Base-by-base conservation (phyloP, 92 coral and sea anemone species). In the Bergia sp. region DNA sequence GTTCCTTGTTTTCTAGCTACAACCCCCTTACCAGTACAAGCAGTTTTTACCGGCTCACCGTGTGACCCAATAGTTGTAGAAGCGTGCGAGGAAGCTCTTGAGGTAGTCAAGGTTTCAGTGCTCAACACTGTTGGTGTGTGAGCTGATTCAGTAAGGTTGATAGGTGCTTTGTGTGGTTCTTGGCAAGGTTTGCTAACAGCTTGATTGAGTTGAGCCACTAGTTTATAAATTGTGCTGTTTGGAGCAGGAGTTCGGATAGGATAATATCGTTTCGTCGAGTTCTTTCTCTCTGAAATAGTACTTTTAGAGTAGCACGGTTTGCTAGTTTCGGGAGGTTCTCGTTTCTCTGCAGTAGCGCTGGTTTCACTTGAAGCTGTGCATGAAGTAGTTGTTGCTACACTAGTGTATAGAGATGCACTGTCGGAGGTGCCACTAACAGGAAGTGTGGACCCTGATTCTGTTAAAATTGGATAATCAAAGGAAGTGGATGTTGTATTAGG, bases 181-280 rank as follows among this genome's bases (percentile, higher is more conserved):
- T 69, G 1, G 12, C 78, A 53, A 18, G 16, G 39, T 15, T 36
- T 69, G 16, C 61, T 71, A 69, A 23, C 36, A 3, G 78, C 77
- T 16, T 84, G 79, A 21, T 84, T 84, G 40, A 84, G 87, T 7
- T 69, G 79, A 37, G 87, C 78, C 38, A 84, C 87, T 23, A 84
- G 13, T 38, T 84, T 84, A 36, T 84, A 84, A 37, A 84, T 84
- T 5, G 41, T 3, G 40, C 66, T 84, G 21, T 84, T 84, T 20
- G 87, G 67, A 15, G 79, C 79, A 7, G 85, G 72, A 58, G 20
- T 15, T 37, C 85, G 71, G 21, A 80, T 15, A 2, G 85, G 8
- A 73, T 57, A 80, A 15, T 57, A 58, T 12, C 57, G 57, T n/a
- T 57, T 80, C 49, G n/a, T 18, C 11, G 44, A 18, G 49, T 18